A percentile compares a stretch with the other conserved stretches of the same genome.
phyloP scores from a whole-genome alignment of 1,140 invertebrate genomes.

The Drosophila nasuta region DNA sequence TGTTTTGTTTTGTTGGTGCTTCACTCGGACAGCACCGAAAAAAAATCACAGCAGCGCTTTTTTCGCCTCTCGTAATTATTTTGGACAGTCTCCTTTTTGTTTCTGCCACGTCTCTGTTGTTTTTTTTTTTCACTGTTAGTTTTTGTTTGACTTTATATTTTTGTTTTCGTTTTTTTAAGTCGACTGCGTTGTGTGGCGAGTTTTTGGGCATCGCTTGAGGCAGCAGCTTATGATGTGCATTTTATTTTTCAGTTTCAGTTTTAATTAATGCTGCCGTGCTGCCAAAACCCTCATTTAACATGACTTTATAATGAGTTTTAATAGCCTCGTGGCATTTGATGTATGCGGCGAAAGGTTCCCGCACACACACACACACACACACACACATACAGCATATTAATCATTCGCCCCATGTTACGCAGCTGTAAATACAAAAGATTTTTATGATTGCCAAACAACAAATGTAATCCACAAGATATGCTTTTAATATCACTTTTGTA shows the following conservation, averaged over 20 bases:
- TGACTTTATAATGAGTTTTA: constrained; percentile 63
- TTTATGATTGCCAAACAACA: no score
- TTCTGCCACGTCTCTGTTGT: constrained; percentile 2
- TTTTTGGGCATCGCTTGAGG: constrained; percentile 9
- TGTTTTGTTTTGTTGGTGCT: not conserved
- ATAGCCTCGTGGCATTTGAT: constrained; percentile 41
- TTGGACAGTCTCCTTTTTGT: constrained; percentile 35
- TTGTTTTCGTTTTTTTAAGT: constrained; percentile 20
- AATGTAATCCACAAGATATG: no score
- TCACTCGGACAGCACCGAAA: constrained; percentile 8
- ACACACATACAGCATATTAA: constrained; percentile 26
- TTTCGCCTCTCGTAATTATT: constrained; percentile 45
- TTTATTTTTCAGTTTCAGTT: constrained; percentile 35
- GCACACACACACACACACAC: not conserved
- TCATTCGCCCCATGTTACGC: constrained; percentile 4
- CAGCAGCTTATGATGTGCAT: constrained; percentile 38
- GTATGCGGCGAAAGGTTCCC: constrained; percentile 17
- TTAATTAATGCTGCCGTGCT: constrained; percentile 46
- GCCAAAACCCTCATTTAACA: constrained; percentile 33
- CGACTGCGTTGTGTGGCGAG: not conserved
- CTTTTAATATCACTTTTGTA: no score
- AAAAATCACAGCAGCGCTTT: constrained; percentile 31
- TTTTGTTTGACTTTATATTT: constrained; percentile 1
- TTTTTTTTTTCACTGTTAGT: not conserved
- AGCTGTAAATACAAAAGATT: no score